phyloP scores from a whole-genome alignment of 2,113 vertebrate species.

The Amia ocellicauda region DNA sequence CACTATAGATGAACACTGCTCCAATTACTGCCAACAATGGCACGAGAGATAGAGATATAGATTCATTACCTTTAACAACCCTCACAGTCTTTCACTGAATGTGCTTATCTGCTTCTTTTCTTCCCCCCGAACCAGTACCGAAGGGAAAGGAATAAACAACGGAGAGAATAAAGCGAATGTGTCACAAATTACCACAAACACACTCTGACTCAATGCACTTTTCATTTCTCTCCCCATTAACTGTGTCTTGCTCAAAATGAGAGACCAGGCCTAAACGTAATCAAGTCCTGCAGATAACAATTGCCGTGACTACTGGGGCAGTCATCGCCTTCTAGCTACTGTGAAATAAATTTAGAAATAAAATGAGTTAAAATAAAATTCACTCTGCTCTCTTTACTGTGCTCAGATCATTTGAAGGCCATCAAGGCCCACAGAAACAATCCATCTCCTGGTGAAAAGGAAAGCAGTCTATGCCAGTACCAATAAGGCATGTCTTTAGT shows the following conservation, averaged over 20 bases:
- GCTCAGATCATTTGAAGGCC: slow-evolving; percentile 69
- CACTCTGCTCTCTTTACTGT: slow-evolving; percentile 60
- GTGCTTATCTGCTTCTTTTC: slow-evolving; percentile 64
- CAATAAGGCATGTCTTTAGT: slow-evolving; percentile 60
- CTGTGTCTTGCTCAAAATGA: slow-evolving; percentile 73
- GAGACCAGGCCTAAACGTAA: slow-evolving; percentile 65
- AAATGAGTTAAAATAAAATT: slow-evolving; percentile 78
- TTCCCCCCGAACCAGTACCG: slow-evolving; percentile 46
- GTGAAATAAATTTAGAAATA: slow-evolving; percentile 73
- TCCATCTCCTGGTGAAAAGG: slow-evolving; percentile 59
- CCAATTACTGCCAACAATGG: slow-evolving; percentile 78
- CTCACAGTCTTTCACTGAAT: slow-evolving; percentile 67
- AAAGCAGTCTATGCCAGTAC: slow-evolving; percentile 54
- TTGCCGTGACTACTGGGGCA: slow-evolving; percentile 68
- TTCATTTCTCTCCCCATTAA: slow-evolving; percentile 79
- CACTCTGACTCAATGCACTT: slow-evolving; percentile 67
- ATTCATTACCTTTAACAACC: slow-evolving; percentile 76
- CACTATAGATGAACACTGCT: slow-evolving; percentile 66
- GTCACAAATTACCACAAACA: slow-evolving; percentile 75
- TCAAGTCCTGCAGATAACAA: slow-evolving; percentile 72
- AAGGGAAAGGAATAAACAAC: slow-evolving; percentile 65
- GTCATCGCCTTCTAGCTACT: slow-evolving; percentile 63
- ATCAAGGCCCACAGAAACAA: slow-evolving; percentile 65
- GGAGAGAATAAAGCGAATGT: slow-evolving; percentile 62
- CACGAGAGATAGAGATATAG: slow-evolving; percentile 64